A percentile compares a stretch with the other conserved stretches of the same genome.
Conservation (phyloP, 2,113 vertebrate genomes). For the Neofelis nebulosa region DNA sequence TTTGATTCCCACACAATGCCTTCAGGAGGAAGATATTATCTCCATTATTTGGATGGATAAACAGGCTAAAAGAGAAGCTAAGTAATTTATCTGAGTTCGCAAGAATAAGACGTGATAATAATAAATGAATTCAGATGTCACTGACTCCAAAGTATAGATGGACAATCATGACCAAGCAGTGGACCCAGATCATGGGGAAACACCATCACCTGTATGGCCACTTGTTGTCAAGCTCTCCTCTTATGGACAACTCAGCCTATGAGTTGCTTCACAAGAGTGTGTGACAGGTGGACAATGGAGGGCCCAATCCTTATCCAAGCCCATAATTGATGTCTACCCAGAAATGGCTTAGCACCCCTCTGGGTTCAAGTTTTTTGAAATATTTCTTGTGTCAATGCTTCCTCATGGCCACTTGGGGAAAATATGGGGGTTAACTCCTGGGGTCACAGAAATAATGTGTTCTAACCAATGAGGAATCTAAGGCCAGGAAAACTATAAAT, state of each 20-base stretch:
- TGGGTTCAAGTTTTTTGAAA: neutral
- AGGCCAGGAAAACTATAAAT: neutral
- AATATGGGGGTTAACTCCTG: neutral
- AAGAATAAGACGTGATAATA: neutral
- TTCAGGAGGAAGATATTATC: neutral
- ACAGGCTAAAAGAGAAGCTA: neutral
- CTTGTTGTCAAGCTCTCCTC: neutral
- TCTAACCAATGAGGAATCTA: neutral
- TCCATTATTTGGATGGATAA: neutral
- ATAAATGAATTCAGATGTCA: neutral
- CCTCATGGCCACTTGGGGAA: neutral
- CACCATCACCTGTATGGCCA: rapidly evolving
- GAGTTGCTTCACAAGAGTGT: rapidly evolving
- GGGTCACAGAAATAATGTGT: neutral
- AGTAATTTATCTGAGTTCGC: neutral
- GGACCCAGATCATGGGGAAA: neutral
- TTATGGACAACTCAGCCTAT: neutral
- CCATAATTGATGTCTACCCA: neutral
- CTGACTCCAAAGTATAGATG: neutral
- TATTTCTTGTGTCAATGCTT: neutral
- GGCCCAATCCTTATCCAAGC: neutral
- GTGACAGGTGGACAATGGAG: neutral
- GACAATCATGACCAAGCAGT: neutral
- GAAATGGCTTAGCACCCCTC: neutral
- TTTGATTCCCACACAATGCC: neutral